A percentile compares a stretch with the other conserved stretches of the same genome.
phyloP scores from a whole-genome alignment of 2,888 invertebrate genomes.

The Auanema freiburgensis region DNA sequence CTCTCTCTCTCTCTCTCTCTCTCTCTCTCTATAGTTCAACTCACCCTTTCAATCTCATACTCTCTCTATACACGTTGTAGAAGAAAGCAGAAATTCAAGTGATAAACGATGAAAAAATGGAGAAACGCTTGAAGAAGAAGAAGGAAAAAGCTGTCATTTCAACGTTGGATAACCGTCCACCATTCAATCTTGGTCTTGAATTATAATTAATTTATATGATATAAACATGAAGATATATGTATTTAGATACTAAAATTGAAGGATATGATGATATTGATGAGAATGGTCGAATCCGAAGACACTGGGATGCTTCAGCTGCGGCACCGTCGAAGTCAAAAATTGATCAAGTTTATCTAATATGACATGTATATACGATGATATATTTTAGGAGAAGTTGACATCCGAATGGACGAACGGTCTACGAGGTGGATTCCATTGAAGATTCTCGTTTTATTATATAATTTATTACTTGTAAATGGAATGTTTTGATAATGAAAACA shows the following conservation, averaged over 20 bases:
- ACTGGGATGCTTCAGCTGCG: constrained; percentile 9
- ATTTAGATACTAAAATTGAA: constrained; percentile 51
- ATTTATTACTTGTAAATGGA: too few species aligned
- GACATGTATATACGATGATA: too few species aligned
- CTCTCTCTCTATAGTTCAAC: not conserved
- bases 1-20: too few species aligned
- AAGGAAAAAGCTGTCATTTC: not conserved
- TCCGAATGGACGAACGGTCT: too few species aligned
- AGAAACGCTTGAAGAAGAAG: constrained; percentile 16
- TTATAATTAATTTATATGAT: not conserved
- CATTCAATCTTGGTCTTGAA: constrained; percentile 37
- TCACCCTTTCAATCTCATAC: not conserved
- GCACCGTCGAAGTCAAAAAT: not conserved
- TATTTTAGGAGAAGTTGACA: too few species aligned
- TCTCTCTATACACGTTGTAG: not conserved
- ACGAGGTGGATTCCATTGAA: too few species aligned
- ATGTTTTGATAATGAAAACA: too few species aligned
- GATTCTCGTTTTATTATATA: too few species aligned
- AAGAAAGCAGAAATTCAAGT: too few species aligned
- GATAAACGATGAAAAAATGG: not conserved
- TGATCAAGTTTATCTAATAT: constrained; percentile 7
- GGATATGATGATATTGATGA: constrained; percentile 57
- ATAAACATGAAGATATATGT: not conserved
- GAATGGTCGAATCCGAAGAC: constrained; percentile 37
- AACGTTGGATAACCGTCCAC: constrained; percentile 31